Evolutionary conservation across 2,888 invertebrate genomes (phyloP).

Genomic region (Onthophagus sagittarius): DNA sequence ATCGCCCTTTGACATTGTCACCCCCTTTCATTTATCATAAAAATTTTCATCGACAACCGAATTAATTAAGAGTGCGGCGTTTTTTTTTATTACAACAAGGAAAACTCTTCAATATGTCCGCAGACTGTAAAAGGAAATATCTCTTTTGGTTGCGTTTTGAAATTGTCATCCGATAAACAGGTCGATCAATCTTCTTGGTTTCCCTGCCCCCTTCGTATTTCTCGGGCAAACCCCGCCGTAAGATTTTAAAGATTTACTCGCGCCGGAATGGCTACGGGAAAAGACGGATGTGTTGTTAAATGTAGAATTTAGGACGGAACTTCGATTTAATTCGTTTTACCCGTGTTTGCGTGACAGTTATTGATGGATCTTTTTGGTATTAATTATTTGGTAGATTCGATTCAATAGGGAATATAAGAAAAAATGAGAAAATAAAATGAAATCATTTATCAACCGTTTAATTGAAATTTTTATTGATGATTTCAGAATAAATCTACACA

Average conservation of each 20-base stretch:
- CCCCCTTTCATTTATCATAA: slow-evolving; percentile 13
- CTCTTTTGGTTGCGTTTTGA: not conserved
- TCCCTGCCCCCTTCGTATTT: too few species aligned
- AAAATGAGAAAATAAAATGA: not conserved
- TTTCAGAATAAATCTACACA: too few species aligned
- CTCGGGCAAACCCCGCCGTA: not conserved
- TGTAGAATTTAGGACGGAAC: not conserved
- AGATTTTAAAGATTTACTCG: not conserved
- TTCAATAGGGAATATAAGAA: not conserved
- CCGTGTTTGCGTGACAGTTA: not conserved
- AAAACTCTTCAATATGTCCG: not conserved
- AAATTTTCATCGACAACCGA: slow-evolving; percentile 9
- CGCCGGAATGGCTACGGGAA: not conserved
- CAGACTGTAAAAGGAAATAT: not conserved
- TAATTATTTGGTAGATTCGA: not conserved
- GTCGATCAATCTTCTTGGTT: not conserved
- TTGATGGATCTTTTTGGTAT: not conserved
- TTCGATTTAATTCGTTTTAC: not conserved
- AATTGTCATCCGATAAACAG: not conserved
- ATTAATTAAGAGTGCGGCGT: slow-evolving; percentile 4
- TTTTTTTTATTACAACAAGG: not conserved
- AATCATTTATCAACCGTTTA: not conserved
- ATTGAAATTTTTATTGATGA: not conserved
- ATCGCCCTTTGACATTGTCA: slow-evolving; percentile 3
- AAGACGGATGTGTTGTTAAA: not conserved